phyloP scores from a whole-genome alignment of 1,140 invertebrate genomes.

The Hyphantria cunea region DNA sequence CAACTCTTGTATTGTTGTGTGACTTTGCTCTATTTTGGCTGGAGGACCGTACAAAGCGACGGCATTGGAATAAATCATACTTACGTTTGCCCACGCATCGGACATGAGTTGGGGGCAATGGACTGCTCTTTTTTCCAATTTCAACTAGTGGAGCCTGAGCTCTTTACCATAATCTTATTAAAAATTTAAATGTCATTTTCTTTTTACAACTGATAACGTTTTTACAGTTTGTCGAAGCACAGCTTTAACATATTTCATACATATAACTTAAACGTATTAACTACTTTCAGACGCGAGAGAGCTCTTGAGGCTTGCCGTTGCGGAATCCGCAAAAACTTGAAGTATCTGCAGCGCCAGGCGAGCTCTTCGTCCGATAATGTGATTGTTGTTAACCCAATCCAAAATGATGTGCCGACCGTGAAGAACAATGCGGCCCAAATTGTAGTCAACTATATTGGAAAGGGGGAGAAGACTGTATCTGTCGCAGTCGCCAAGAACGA shows the following conservation, averaged over 20 bases:
- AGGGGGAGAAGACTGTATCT: conserved; percentile 32
- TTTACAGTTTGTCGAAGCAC: too few species aligned
- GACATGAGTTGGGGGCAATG: too few species aligned
- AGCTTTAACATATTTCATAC: not conserved
- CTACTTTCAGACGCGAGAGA: conserved; percentile 64
- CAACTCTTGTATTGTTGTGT: too few species aligned
- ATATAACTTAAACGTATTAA: not conserved
- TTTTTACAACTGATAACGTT: too few species aligned
- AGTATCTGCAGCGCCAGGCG: conserved; percentile 61
- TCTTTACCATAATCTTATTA: too few species aligned
- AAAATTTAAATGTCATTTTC: too few species aligned
- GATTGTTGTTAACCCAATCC: not conserved
- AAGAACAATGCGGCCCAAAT: conserved; percentile 45
- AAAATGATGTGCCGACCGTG: conserved; percentile 27
- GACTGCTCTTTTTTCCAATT: too few species aligned
- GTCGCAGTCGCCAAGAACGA: conserved; percentile 29
- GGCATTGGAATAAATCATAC: too few species aligned
- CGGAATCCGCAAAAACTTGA: conserved; percentile 54
- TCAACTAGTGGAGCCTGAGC: too few species aligned
- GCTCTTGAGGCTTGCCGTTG: conserved; percentile 67
- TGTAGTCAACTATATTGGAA: conserved; percentile 46
- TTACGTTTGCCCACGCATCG: too few species aligned
- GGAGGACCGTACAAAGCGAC: too few species aligned
- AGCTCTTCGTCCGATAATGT: conserved; percentile 66
- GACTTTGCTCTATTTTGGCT: too few species aligned